These are phyloP conservation scores for Tamias sibiricus DNA, from an alignment of 2,113 vertebrate genomes.

Conservation along the genomic window DNA sequence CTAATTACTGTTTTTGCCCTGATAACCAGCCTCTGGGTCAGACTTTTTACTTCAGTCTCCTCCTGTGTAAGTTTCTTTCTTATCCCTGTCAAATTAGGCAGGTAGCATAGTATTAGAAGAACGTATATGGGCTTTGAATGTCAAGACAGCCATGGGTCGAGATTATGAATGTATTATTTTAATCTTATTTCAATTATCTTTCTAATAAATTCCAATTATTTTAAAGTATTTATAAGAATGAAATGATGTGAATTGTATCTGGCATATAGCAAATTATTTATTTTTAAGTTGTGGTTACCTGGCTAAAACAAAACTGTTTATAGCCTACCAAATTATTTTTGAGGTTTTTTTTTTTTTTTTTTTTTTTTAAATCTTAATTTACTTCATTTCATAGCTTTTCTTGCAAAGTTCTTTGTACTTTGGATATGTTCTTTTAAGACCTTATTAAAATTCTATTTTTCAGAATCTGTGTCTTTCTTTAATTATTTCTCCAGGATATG, in stretches of 20 bases:
- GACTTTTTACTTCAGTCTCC: background rate
- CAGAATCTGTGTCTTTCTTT: background rate
- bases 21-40: background rate
- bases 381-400: background rate
- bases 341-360: too few relatives aligned
- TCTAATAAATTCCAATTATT: background rate
- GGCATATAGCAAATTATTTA: background rate
- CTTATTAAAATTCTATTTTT: background rate
- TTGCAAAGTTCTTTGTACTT: background rate
- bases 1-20: background rate
- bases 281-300: conserved; percentile 5
- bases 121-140: background rate
- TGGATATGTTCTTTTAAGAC: background rate
- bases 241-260: background rate
- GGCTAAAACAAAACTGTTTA: background rate
- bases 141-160: background rate
- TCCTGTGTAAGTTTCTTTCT: background rate
- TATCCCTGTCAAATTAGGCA: background rate
- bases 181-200: background rate
- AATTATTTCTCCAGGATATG: background rate
- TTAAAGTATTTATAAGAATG: background rate
- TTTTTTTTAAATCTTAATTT: background rate
- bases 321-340: background rate
- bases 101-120: background rate
- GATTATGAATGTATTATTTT: background rate